Percentiles rank a stretch among this genome's conserved stretches.
Conservation (phyloP, 2,888 invertebrate species). For the Aporophyla nigra region DNA sequence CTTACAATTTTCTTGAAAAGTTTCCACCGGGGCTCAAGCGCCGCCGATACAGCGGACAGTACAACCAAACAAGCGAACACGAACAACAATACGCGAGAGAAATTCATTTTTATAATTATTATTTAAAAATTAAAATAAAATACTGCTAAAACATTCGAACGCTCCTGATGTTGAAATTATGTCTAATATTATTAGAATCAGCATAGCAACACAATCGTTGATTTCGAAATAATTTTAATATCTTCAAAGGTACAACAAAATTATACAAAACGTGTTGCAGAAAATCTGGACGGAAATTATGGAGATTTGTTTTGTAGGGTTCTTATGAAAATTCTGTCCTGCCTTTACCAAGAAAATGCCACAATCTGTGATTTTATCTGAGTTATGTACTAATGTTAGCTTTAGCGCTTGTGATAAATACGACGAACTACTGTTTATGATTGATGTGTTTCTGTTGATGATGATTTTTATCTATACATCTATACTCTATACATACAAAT, state of each 20-base stretch:
- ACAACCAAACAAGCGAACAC: too few relatives aligned
- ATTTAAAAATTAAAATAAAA: too few relatives aligned
- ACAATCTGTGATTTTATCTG: background rate
- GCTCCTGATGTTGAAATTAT: too few relatives aligned
- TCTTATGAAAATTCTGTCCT: background rate
- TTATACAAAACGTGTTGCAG: constrained; percentile 44
- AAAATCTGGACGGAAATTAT: constrained; percentile 13
- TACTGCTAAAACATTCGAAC: too few relatives aligned
- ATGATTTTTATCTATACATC: too few relatives aligned
- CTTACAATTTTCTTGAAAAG: too few relatives aligned
- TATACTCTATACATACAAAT: too few relatives aligned
- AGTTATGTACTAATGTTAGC: background rate
- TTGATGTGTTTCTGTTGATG: too few relatives aligned
- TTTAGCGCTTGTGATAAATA: background rate
- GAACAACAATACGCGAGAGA: too few relatives aligned
- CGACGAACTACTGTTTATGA: background rate
- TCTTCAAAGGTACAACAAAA: constrained; percentile 28
- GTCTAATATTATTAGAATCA: background rate
- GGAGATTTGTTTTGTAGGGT: constrained; percentile 9
- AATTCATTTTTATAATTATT: too few relatives aligned
- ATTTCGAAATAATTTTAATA: constrained; percentile 36
- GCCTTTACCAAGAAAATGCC: background rate
- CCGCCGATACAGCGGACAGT: too few relatives aligned
- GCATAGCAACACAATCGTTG: background rate
- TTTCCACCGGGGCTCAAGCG: too few relatives aligned